These are phyloP conservation scores for Laspeyria flexula DNA, from an alignment of 2,888 invertebrate species.

Conservation along the genomic window DNA sequence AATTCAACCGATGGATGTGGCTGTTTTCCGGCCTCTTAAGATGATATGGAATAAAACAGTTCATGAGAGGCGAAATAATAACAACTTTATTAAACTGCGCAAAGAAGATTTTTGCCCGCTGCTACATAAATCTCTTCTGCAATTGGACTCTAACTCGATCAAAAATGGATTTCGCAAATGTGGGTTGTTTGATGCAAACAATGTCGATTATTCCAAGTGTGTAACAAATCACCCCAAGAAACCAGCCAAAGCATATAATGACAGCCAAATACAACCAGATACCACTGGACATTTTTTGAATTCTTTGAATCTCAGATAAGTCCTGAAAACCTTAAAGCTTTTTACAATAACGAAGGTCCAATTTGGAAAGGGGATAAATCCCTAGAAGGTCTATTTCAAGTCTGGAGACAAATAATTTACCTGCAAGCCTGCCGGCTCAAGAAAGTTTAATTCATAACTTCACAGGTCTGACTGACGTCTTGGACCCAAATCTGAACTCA, in stretches of 20 bases:
- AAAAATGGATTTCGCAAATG: conserved; percentile 2
- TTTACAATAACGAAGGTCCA: neutral
- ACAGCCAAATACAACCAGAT: no score
- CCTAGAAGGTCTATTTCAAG: conserved; percentile 2
- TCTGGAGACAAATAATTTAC: conserved; percentile 3
- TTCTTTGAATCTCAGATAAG: no score
- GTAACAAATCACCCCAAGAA: no score
- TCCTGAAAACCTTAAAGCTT: conserved; percentile 3
- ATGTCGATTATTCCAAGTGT: no score
- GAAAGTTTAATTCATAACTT: neutral
- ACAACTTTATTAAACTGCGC: neutral
- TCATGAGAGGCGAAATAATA: conserved; percentile 1
- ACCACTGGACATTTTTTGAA: no score
- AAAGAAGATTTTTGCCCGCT: conserved; percentile 4
- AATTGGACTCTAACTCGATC: neutral
- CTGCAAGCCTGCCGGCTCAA: neutral
- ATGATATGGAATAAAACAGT: neutral
- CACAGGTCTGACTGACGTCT: neutral
- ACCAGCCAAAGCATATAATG: no score
- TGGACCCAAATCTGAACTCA: neutral
- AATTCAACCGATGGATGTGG: conserved; percentile 24
- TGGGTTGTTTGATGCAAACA: no score
- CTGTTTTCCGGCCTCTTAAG: conserved; percentile 17
- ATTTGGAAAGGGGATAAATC: conserved; percentile 7
- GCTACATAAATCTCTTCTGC: neutral